These are phyloP conservation scores for Patella vulgata DNA, from an alignment of 1,140 invertebrate genomes.

Conservation along the genomic window DNA sequence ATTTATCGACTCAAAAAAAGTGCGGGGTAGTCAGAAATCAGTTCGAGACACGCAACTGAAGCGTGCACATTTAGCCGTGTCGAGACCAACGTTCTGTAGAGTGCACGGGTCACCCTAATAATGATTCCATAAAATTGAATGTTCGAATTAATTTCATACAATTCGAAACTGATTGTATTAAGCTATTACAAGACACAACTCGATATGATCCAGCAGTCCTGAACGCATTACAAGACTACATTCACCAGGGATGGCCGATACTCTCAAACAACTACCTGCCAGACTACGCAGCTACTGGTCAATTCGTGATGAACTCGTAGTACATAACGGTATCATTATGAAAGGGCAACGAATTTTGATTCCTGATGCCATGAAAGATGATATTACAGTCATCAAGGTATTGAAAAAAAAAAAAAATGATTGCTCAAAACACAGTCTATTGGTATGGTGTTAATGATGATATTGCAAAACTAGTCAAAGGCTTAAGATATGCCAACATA, in stretches of 20 bases:
- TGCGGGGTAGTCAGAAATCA: too few species aligned
- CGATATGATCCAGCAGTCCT: too few species aligned
- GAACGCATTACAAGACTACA: neutral
- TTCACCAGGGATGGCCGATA: slow-evolving; percentile 18
- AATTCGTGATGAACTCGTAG: slow-evolving; percentile 16
- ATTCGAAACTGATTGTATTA: too few species aligned
- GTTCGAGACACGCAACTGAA: too few species aligned
- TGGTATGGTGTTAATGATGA: slow-evolving; percentile 17
- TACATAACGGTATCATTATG: slow-evolving; percentile 18
- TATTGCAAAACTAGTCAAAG: slow-evolving; percentile 15
- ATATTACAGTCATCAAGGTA: slow-evolving; percentile 25
- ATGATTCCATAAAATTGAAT: too few species aligned
- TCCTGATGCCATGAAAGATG: slow-evolving; percentile 10
- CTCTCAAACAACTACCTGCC: slow-evolving; percentile 3
- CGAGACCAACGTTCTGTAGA: too few species aligned
- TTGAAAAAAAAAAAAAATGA: slow-evolving; percentile 11
- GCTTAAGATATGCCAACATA: slow-evolving; percentile 9
- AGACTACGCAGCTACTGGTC: slow-evolving; percentile 13
- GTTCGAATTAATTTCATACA: too few species aligned
- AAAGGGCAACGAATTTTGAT: slow-evolving; percentile 26
- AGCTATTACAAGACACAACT: too few species aligned
- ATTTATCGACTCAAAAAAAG: too few species aligned
- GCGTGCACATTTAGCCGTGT: too few species aligned
- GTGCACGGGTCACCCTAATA: too few species aligned
- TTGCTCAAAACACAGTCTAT: slow-evolving; percentile 9